Base-by-base conservation (phyloP, 2,113 vertebrate genomes). In the Zingel zingel region DNA sequence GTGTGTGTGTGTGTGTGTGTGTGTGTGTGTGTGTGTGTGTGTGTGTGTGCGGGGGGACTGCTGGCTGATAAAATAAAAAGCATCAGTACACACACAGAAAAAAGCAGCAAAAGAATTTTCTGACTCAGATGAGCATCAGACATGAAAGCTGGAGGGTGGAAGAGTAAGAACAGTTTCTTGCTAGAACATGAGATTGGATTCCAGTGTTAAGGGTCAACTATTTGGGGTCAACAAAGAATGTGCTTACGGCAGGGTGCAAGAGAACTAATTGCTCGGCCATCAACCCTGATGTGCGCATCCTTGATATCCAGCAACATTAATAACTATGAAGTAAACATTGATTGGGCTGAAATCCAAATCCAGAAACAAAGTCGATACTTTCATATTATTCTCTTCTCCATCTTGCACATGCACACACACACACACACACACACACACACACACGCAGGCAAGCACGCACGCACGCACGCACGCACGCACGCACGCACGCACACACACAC, bases 41-140 rank as follows among this genome's bases (percentile, higher is more conserved):
- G 36, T 8, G 36, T 39, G 33, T 36, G 33, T 36, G 68, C 39
- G 66, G 57, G 65, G 56, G 71, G 77, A 0, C 64, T 39, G 7
- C 67, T 81, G 56, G 74, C 81, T 86, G 84, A 89, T 89, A 63
- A 89, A 91, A 92, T 85, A 81, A 82, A 90, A 88, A 82, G 43
- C 23, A 7, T 45, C 63, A 81, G 62, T 64, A 25, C 61, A 79
- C 70, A 83, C 67, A 86, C 50, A 68, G 8, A 69, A 53, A 79
- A 61, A 65, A 65, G 45, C 81, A 69, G 74, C 57, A 8, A 33
- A 84, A 73, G 45, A 84, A 83, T 59, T 58, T 45, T 15, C 30
- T 65, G 74, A 65, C 61, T 83, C 16, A 8, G 21, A 81, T 43
- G 21, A 36, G 3, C 30, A 58, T 67, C 5, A 67, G 23, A 62